These are phyloP conservation scores for Erithacus rubecula DNA, from an alignment of 2,797 vertebrate species.

Conservation along the genomic window DNA sequence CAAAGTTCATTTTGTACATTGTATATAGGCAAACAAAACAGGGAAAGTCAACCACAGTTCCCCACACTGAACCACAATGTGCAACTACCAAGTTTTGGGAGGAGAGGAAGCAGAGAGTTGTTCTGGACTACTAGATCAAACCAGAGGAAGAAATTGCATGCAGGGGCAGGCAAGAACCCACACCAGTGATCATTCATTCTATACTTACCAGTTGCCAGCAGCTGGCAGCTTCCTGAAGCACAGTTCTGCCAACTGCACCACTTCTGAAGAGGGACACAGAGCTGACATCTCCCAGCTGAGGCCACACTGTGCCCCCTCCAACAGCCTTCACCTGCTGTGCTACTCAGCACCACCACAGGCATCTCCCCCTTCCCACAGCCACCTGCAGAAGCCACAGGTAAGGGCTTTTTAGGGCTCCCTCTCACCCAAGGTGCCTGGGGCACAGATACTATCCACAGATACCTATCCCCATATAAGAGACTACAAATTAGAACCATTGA, in stretches of 20 bases:
- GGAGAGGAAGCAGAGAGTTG: not conserved
- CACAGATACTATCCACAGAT: not conserved
- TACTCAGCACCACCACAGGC: not conserved
- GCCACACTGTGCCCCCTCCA: not conserved
- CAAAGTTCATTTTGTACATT: not conserved
- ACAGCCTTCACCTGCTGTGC: not conserved
- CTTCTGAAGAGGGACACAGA: not conserved
- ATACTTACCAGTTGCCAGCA: not conserved
- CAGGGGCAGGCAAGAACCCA: not conserved
- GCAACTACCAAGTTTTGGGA: not conserved
- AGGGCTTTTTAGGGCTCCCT: not conserved
- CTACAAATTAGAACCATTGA: not conserved
- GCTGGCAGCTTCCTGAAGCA: not conserved
- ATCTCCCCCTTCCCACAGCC: not conserved
- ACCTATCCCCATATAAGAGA: not conserved
- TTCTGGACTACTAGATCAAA: not conserved
- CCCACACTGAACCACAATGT: not conserved
- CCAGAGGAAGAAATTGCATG: not conserved
- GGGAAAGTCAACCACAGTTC: not conserved
- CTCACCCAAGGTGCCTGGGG: not conserved
- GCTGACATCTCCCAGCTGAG: not conserved
- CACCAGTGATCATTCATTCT: not conserved
- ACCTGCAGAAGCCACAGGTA: not conserved
- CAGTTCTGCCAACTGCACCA: rapidly evolving
- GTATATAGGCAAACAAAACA: not conserved